Percentiles rank a stretch among this genome's conserved stretches.
phyloP scores from a whole-genome alignment of 2,888 invertebrate species.

The Rhopalosiphum nymphaeae region DNA sequence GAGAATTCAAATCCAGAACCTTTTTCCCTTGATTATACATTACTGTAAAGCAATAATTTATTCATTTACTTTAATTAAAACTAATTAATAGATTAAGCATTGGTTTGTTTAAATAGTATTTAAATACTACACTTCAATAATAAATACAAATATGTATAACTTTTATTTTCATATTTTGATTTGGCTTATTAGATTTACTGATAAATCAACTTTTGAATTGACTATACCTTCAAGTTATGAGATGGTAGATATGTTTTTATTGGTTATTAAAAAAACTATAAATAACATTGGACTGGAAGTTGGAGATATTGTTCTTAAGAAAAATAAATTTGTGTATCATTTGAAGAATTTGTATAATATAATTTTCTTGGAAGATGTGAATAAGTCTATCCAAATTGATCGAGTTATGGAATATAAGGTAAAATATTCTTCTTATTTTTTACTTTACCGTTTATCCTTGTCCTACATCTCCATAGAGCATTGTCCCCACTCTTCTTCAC shows the following conservation, averaged over 20 bases:
- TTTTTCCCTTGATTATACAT: neutral
- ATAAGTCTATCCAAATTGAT: slow-evolving; percentile 47
- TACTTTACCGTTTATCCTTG: neutral
- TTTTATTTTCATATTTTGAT: neutral
- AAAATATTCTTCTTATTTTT: neutral
- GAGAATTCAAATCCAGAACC: neutral
- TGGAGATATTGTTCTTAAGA: slow-evolving; percentile 52
- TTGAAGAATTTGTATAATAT: slow-evolving; percentile 56
- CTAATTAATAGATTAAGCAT: neutral
- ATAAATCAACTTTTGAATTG: slow-evolving; percentile 40
- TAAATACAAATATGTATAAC: neutral
- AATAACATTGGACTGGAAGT: slow-evolving; percentile 49
- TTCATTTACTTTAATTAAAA: neutral
- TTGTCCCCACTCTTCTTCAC: neutral
- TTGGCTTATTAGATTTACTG: slow-evolving; percentile 40
- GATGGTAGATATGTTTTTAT: slow-evolving; percentile 51
- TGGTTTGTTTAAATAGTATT: neutral
- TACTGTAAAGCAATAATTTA: neutral
- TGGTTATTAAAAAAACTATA: slow-evolving; percentile 37
- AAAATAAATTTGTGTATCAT: slow-evolving; percentile 60
- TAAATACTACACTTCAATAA: neutral
- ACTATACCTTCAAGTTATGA: slow-evolving; percentile 45
- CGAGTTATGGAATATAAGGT: slow-evolving; percentile 55
- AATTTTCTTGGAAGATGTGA: slow-evolving; percentile 49
- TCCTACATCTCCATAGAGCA: neutral